phyloP scores from a whole-genome alignment of 2,888 invertebrate genomes.

The Diaperis boleti region DNA sequence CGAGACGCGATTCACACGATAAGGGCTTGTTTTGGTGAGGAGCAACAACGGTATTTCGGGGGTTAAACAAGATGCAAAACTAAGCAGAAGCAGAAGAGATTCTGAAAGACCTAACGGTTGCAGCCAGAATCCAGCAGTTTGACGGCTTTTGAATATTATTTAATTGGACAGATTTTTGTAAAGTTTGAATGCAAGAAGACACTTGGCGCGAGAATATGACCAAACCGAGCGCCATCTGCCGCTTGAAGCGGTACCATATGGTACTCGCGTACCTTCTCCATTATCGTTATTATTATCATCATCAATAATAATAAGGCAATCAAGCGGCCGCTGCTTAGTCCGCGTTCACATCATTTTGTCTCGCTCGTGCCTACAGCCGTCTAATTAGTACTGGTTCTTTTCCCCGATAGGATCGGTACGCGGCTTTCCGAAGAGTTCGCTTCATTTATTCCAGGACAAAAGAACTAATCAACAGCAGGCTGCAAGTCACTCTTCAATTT shows the following conservation, averaged over 20 bases:
- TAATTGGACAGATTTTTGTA: no score
- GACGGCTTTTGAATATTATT: no score
- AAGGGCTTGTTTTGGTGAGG: slow-evolving; percentile 4
- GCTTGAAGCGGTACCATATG: slow-evolving; percentile 28
- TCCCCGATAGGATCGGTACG: slow-evolving; percentile 31
- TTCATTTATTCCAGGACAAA: slow-evolving; percentile 51
- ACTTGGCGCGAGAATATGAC: background rate
- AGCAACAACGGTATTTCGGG: no score
- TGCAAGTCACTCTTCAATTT: slow-evolving; percentile 58
- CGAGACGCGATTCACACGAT: slow-evolving; percentile 16
- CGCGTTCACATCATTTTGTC: slow-evolving; percentile 20
- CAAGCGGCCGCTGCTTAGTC: slow-evolving; percentile 18
- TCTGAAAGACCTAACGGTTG: no score
- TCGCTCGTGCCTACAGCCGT: slow-evolving; percentile 23
- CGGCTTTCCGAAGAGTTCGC: slow-evolving; percentile 31
- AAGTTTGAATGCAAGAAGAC: no score
- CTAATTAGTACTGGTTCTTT: slow-evolving; percentile 19
- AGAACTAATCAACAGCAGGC: slow-evolving; percentile 53
- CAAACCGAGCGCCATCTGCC: slow-evolving; percentile 20
- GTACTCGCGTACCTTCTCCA: slow-evolving; percentile 25
- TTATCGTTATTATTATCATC: slow-evolving; percentile 36
- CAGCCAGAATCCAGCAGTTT: no score
- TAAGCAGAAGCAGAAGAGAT: no score
- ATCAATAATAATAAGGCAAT: slow-evolving; percentile 42
- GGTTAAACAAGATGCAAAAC: no score